Conservation (phyloP, 2,888 invertebrate species). For the Zele albiditarsus region DNA sequence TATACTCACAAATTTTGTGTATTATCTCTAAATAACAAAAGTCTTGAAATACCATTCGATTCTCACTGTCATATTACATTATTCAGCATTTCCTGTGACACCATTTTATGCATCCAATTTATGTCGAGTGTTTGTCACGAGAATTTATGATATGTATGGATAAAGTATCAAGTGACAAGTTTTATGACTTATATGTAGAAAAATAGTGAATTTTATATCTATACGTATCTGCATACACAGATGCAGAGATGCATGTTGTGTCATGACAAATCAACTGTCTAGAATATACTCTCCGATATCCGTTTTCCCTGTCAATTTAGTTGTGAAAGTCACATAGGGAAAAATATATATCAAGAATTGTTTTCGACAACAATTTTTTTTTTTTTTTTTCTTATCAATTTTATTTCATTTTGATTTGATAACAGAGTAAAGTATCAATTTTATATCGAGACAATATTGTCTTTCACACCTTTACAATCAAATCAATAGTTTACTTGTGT, state of each 20-base stretch:
- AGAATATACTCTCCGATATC: background rate
- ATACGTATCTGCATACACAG: no score
- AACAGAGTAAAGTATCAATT: background rate
- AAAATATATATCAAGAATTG: background rate
- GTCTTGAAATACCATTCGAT: constrained; percentile 1
- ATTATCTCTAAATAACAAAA: constrained; percentile 4
- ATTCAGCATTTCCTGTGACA: background rate
- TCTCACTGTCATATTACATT: constrained; percentile 19
- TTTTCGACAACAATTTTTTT: background rate
- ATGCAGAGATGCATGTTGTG: no score
- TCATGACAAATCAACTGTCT: background rate
- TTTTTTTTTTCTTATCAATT: background rate
- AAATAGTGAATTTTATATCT: background rate
- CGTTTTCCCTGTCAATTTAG: background rate
- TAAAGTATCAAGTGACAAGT: constrained; percentile 4
- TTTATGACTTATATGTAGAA: constrained; percentile 4
- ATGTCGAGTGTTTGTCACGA: background rate
- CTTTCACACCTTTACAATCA: background rate
- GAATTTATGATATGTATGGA: constrained; percentile 5
- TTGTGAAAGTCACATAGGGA: background rate
- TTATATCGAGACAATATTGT: background rate
- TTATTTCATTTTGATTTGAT: background rate
- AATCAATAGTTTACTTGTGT: background rate
- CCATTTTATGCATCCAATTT: constrained; percentile 20
- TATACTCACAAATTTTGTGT: constrained; percentile 10